Evolutionary conservation across 2,888 invertebrate species (phyloP).

Genomic region (Blera fallax): DNA sequence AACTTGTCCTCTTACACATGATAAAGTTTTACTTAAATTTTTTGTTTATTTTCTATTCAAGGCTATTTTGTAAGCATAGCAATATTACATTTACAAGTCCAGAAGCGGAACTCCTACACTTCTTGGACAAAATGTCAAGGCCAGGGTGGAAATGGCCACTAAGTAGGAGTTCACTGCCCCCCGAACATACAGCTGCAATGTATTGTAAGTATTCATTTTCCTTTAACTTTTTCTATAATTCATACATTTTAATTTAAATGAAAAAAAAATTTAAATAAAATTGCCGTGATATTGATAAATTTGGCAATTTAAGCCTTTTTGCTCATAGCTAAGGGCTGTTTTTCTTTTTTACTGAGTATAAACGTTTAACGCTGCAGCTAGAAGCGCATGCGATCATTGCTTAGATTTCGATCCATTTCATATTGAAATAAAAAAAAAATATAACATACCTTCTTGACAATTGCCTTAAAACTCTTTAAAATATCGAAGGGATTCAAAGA

Average conservation of each 20-base stretch:
- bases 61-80: slow-evolving; percentile 89
- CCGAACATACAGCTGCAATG: slow-evolving; percentile 84
- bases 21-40: too few species aligned
- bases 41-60: slow-evolving; percentile 77
- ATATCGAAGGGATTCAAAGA: not conserved
- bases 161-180: slow-evolving; percentile 86
- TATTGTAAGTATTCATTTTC: slow-evolving; percentile 79
- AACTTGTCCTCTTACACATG: not conserved
- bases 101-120: slow-evolving; percentile 90
- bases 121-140: slow-evolving; percentile 89
- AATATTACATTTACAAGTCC: slow-evolving; percentile 87
- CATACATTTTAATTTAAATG: too few species aligned
- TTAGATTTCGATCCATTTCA: slow-evolving; percentile 29
- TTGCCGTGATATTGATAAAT: slow-evolving; percentile 18
- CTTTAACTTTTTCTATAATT: slow-evolving; percentile 13
- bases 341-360: slow-evolving; percentile 18
- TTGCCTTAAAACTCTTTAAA: not conserved
- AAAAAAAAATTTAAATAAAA: not conserved
- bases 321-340: slow-evolving; percentile 53
- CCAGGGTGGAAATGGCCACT: slow-evolving; percentile 94
- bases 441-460: not conserved
- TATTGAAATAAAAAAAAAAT: not conserved
- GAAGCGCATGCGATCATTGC: slow-evolving; percentile 65
- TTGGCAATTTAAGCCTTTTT: slow-evolving; percentile 45
- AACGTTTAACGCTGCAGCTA: slow-evolving; percentile 59